A percentile compares a stretch with the other conserved stretches of the same genome.
Evolutionary conservation across 2,888 invertebrate genomes (phyloP).

Genomic region (Ennomos quercinarius): DNA sequence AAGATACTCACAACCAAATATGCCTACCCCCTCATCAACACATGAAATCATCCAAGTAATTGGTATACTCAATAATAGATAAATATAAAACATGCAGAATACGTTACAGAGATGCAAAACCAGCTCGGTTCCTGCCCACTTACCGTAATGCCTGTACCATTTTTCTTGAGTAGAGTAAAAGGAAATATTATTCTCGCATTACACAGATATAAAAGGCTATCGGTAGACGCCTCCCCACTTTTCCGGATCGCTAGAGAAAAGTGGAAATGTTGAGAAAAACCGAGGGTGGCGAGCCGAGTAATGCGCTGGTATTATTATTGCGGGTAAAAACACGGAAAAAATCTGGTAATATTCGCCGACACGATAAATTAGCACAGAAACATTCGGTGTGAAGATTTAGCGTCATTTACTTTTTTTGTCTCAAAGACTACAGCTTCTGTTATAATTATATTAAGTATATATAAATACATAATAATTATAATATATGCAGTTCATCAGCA

Average conservation of each 20-base stretch:
- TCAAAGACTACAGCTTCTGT: too few relatives aligned
- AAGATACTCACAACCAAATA: too few relatives aligned
- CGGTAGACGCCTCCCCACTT: constrained; percentile 61
- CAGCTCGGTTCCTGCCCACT: constrained; percentile 6
- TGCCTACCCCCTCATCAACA: too few relatives aligned
- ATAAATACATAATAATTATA: too few relatives aligned
- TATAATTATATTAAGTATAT: too few relatives aligned
- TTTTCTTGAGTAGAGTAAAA: constrained; percentile 47
- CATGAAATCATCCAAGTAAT: too few relatives aligned
- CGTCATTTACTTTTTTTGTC: neutral
- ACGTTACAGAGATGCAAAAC: neutral
- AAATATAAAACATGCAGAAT: neutral
- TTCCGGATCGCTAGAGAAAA: constrained; percentile 57
- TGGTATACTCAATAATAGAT: too few relatives aligned
- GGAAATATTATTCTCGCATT: constrained; percentile 65
- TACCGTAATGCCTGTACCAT: constrained; percentile 35
- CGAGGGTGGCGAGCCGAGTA: constrained; percentile 67
- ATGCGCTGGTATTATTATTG: constrained; percentile 70
- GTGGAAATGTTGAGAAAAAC: constrained; percentile 53
- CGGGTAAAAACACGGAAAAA: constrained; percentile 66
- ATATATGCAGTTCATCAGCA: too few relatives aligned
- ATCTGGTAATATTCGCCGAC: constrained; percentile 54
- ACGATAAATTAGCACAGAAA: constrained; percentile 51
- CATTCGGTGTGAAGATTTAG: constrained; percentile 17
- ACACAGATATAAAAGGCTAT: constrained; percentile 67